Conservation (phyloP, 2,888 invertebrate species). For the Masnerella sp. region DNA sequence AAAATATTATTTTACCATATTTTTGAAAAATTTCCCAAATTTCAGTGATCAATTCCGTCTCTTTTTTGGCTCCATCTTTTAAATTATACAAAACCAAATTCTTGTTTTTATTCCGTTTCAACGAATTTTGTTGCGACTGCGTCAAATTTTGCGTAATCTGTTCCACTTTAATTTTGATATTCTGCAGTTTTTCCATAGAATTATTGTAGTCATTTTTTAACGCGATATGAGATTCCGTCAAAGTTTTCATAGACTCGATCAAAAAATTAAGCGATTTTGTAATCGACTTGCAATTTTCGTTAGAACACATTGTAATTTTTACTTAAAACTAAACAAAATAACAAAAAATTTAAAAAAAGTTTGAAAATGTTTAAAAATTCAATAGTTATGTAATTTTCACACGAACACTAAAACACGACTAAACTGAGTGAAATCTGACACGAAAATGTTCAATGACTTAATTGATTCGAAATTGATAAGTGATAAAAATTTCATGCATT, state of each 20-base stretch:
- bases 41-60: constrained; percentile 10
- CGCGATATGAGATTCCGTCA: constrained; percentile 1
- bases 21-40: neutral
- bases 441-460: neutral
- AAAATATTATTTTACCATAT: neutral
- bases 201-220: constrained; percentile 4
- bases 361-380: too few relatives aligned
- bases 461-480: neutral
- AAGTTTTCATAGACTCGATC: neutral
- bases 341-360: too few relatives aligned
- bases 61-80: neutral
- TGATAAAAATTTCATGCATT: too few relatives aligned
- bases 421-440: neutral
- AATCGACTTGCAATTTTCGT: neutral
- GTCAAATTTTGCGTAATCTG: neutral
- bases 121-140: neutral
- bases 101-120: neutral
- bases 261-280: neutral
- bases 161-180: neutral
- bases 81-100: constrained; percentile 4
- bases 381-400: neutral
- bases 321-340: neutral
- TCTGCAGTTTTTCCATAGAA: neutral
- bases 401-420: neutral
- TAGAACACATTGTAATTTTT: neutral